Conservation (phyloP, 2,113 vertebrate genomes). For the Meles meles region DNA sequence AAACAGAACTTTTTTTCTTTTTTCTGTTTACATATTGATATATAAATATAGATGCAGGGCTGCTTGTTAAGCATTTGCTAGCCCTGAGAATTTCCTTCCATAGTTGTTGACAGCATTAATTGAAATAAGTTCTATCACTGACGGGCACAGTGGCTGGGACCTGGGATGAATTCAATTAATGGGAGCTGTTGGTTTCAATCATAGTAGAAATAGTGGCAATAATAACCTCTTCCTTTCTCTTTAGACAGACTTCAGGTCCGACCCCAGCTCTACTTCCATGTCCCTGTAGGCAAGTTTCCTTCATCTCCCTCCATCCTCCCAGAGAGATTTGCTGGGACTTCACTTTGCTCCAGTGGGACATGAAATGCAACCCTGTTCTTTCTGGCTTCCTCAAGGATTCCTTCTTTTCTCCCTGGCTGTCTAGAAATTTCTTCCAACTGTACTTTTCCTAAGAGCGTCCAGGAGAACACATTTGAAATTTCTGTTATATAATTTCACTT, state of each 20-base stretch:
- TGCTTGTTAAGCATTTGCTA: neutral
- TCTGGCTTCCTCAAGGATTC: neutral
- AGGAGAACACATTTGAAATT: neutral
- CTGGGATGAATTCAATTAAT: neutral
- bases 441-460: neutral
- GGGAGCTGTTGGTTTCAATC: neutral
- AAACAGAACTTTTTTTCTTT: neutral
- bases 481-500: neutral
- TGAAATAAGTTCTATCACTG: neutral
- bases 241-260: neutral
- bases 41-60: neutral
- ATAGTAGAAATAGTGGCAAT: neutral
- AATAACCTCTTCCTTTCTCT: neutral
- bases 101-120: neutral
- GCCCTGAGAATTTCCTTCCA: neutral
- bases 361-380: neutral
- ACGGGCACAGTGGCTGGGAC: neutral
- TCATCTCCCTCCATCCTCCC: neutral
- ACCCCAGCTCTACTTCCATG: neutral
- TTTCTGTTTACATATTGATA: neutral
- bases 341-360: neutral
- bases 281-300: neutral
- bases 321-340: neutral
- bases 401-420: neutral
- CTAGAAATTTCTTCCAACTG: neutral